phyloP scores from a whole-genome alignment of 2,113 vertebrate genomes.

The Salminus brasiliensis region DNA sequence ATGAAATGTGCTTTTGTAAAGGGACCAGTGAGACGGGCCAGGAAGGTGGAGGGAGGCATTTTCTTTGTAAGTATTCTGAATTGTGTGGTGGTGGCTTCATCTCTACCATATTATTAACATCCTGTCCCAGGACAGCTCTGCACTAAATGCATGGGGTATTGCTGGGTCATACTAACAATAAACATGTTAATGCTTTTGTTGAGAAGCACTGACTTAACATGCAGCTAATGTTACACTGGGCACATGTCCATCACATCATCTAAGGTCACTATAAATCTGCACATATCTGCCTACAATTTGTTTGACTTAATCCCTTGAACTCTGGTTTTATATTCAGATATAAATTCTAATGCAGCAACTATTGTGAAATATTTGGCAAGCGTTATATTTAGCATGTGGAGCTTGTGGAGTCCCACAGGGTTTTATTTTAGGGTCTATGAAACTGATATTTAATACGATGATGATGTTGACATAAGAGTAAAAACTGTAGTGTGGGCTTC shows the following conservation, averaged over 20 bases:
- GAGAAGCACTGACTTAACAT: not conserved
- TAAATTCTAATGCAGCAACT: not conserved
- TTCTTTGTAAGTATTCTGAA: constrained; percentile 79
- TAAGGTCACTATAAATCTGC: not conserved
- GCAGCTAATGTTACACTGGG: not conserved
- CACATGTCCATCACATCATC: not conserved
- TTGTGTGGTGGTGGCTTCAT: constrained; percentile 40
- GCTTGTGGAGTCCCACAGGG: no score
- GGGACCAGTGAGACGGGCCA: constrained; percentile 74
- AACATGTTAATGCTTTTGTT: not conserved
- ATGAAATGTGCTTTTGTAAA: constrained; percentile 72
- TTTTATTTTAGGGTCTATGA: no score
- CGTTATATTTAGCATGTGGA: no score
- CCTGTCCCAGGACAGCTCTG: constrained; percentile 17
- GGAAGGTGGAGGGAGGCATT: constrained; percentile 82
- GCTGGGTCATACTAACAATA: constrained; percentile 26
- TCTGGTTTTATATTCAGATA: no score
- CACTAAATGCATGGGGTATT: constrained; percentile 39
- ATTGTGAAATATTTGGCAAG: not conserved
- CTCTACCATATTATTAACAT: constrained; percentile 44
- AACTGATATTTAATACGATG: no score
- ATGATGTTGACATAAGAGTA: no score
- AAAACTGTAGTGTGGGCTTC: no score
- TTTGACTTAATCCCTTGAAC: not conserved
- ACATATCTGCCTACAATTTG: not conserved